Base-by-base conservation (phyloP, 2,113 vertebrate species). In the Colius striatus region DNA sequence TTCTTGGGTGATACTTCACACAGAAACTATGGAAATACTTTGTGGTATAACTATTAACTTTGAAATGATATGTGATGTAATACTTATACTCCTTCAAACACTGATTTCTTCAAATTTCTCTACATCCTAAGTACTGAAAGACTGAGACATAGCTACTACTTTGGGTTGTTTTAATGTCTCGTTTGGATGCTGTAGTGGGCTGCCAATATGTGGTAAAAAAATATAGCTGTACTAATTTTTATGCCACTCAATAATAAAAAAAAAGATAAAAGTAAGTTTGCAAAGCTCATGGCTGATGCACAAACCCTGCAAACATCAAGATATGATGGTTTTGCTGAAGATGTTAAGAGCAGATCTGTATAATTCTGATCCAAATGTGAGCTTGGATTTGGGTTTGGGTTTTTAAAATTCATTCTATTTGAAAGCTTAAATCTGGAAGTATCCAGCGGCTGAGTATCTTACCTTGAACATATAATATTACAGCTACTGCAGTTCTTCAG, bases 391-490 rank as follows among this genome's bases (percentile, higher is more conserved):
- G 50, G n/a, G 8, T 73, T 77, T 20, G 15, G 5, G 6, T 30
- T 41, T 11, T 85, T 92, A 41, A 41, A 41, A 22, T 88, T 92
- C 86, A 78, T 10, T 30, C 36, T 77, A 51, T 77, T 62, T 55
- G 3, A 70, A 87, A 88, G 23, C 58, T 88, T 72, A 45, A 51
- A 73, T 76, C 85, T 90, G 84, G 87, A 95, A 94, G 60, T 89
- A 80, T 80, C 90, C 53, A 68, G 92, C 92, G 83, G 90, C 65
- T 94, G 97, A 89, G 87, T 94, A 92, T 97, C 96, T 97, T 98
- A 98, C 73, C 74, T 95, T 94, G 75, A 97, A 84, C 48, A 50
- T 72, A 53, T 93, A 97, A 96, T 94, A 79, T 95, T 72, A 84
- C 60, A 38, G 71, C 89, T 96, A 96, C 84, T 91, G 93, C 94